Evolutionary conservation across 2,797 vertebrate genomes (phyloP).

Genomic region (Paedocypris micromegethes): DNA sequence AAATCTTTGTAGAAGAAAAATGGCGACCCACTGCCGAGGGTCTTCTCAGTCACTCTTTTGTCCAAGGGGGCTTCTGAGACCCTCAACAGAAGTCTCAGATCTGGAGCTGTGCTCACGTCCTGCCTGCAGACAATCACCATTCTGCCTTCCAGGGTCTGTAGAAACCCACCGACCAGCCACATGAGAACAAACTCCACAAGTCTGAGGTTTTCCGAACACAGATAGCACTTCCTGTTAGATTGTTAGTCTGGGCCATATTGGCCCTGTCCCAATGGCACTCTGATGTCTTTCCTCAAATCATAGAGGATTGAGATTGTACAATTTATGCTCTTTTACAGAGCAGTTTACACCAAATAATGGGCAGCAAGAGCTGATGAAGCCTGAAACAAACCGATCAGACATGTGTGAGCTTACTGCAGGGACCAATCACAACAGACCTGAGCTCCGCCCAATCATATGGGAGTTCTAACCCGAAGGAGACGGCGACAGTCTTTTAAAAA

Average conservation of each 20-base stretch:
- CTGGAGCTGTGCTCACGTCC: conserved; percentile 1
- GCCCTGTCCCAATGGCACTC: conserved; percentile 7
- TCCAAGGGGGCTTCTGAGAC: conserved; percentile 75
- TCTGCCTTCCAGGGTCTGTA: conserved; percentile 60
- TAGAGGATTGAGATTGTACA: too few species aligned
- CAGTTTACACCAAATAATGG: too few species aligned
- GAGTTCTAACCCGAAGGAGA: too few species aligned
- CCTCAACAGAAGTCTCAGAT: conserved; percentile 41
- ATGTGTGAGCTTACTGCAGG: too few species aligned
- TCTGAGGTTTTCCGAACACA: background rate
- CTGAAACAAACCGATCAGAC: too few species aligned
- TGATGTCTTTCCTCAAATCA: background rate
- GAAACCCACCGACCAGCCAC: conserved; percentile 45
- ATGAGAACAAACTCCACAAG: conserved; percentile 49
- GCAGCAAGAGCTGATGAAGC: too few species aligned
- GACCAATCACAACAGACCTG: too few species aligned
- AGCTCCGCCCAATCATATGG: too few species aligned
- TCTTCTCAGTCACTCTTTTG: conserved; percentile 81
- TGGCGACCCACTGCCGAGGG: conserved; percentile 81
- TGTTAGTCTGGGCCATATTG: background rate
- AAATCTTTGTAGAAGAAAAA: conserved; percentile 90
- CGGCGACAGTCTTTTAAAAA: too few species aligned
- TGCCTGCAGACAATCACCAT: conserved; percentile 57
- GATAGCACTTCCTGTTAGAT: conserved; percentile 3
- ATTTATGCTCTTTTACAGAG: too few species aligned